Conservation (phyloP, 2,797 vertebrate genomes). For the Parauchenoglanis ngamensis region DNA sequence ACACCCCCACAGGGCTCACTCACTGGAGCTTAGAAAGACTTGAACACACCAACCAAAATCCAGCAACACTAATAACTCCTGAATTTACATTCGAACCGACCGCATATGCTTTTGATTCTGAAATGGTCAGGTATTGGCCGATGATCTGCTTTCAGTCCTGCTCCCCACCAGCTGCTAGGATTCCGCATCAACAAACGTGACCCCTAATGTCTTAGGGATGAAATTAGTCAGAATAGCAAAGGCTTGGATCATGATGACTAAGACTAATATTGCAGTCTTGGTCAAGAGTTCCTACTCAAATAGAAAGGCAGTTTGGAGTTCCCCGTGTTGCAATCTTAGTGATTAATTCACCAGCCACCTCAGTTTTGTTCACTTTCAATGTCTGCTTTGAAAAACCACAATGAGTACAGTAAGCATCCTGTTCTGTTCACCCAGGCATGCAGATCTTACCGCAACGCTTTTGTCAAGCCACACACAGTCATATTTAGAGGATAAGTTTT, state of each 20-base stretch:
- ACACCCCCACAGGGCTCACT: conserved; percentile 32
- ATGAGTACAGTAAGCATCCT: conserved; percentile 51
- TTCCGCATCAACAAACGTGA: conserved; percentile 15
- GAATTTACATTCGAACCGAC: background rate
- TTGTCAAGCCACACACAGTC: conserved; percentile 37
- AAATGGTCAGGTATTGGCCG: background rate
- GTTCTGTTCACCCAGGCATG: conserved; percentile 36
- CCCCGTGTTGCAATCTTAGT: conserved; percentile 66
- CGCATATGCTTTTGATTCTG: background rate
- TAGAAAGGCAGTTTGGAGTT: conserved; percentile 51
- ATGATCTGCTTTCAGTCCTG: background rate
- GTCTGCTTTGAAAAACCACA: conserved; percentile 62
- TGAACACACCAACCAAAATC: background rate
- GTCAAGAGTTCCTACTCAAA: conserved; percentile 17
- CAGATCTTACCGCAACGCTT: conserved; percentile 39
- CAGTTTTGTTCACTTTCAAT: conserved; percentile 76
- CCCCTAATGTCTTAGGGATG: background rate
- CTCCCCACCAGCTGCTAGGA: conserved; percentile 23
- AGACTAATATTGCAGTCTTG: conserved; percentile 20
- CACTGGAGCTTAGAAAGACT: conserved; percentile 18
- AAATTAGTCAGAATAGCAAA: conserved; percentile 26
- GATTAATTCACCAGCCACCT: conserved; percentile 67
- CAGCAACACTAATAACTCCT: background rate
- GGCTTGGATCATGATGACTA: conserved; percentile 37
- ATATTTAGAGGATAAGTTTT: conserved; percentile 27